These are phyloP conservation scores for Melanotaenia duboulayi DNA, from an alignment of 2,113 vertebrate genomes.

Conservation along the genomic window DNA sequence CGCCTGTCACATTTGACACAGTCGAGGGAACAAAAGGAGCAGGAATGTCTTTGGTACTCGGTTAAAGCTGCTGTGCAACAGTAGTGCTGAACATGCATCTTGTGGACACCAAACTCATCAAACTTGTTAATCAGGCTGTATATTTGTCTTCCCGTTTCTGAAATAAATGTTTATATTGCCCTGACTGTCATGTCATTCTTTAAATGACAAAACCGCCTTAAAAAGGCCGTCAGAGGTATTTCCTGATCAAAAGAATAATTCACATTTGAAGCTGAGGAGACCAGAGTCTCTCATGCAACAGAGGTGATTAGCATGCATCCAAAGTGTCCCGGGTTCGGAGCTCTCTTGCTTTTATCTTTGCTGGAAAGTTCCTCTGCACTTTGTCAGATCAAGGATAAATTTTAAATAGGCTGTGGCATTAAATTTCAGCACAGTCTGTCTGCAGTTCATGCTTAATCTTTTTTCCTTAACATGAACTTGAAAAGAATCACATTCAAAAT, in stretches of 20 bases:
- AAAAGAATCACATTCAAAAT: too few relatives aligned
- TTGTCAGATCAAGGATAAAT: not conserved
- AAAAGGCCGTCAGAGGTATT: constrained; percentile 13
- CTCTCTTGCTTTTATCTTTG: not conserved
- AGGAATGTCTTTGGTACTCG: not conserved
- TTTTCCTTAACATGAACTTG: too few relatives aligned
- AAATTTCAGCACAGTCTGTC: too few relatives aligned
- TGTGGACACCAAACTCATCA: not conserved
- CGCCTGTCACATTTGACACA: constrained; percentile 45
- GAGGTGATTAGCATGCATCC: constrained; percentile 35
- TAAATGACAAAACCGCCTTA: constrained; percentile 2
- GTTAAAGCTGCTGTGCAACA: not conserved
- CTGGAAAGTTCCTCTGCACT: not conserved
- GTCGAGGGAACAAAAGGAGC: constrained; percentile 18
- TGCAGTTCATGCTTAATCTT: too few relatives aligned
- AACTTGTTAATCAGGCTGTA: not conserved
- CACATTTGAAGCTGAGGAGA: constrained; percentile 12
- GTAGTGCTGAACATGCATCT: not conserved
- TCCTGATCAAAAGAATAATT: constrained; percentile 57
- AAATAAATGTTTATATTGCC: not conserved
- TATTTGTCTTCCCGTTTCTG: not conserved
- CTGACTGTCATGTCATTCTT: not conserved
- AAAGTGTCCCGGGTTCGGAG: not conserved
- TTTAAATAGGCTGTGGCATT: too few relatives aligned
- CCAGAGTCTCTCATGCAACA: not conserved